phyloP scores from a whole-genome alignment of 2,113 vertebrate species.

The Caracal caracal region DNA sequence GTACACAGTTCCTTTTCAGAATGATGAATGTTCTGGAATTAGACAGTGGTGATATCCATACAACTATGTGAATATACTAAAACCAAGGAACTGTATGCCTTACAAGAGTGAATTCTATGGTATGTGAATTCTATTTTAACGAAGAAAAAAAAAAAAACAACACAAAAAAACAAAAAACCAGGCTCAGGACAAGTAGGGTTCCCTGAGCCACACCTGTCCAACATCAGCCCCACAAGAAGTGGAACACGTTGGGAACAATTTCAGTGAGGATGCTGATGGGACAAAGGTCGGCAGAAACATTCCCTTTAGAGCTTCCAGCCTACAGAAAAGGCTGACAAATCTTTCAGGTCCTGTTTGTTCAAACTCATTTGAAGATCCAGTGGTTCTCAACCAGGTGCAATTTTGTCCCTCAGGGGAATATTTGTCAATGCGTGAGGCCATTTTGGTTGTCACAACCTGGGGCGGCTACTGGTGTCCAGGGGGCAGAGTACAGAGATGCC shows the following conservation, averaged over 20 bases:
- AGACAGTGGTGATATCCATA: not conserved
- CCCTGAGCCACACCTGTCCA: not conserved
- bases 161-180: not conserved
- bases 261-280: not conserved
- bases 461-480: no score
- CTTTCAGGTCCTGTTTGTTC: not conserved
- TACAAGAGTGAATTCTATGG: not conserved
- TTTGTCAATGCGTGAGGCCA: not conserved
- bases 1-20: not conserved
- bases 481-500: not conserved
- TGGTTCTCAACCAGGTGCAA: not conserved
- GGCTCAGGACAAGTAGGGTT: not conserved
- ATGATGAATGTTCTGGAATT: constrained; percentile 3
- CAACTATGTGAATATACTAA: not conserved
- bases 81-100: not conserved
- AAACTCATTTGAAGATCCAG: not conserved
- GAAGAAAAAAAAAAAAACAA: not conserved
- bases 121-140: not conserved
- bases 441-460: not conserved
- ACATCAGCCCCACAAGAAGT: not conserved
- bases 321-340: not conserved
- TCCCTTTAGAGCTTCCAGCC: not conserved
- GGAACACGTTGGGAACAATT: not conserved
- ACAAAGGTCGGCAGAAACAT: not conserved
- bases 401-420: not conserved